phyloP scores from a whole-genome alignment of 1,140 invertebrate genomes.

The Drosophila varians region DNA sequence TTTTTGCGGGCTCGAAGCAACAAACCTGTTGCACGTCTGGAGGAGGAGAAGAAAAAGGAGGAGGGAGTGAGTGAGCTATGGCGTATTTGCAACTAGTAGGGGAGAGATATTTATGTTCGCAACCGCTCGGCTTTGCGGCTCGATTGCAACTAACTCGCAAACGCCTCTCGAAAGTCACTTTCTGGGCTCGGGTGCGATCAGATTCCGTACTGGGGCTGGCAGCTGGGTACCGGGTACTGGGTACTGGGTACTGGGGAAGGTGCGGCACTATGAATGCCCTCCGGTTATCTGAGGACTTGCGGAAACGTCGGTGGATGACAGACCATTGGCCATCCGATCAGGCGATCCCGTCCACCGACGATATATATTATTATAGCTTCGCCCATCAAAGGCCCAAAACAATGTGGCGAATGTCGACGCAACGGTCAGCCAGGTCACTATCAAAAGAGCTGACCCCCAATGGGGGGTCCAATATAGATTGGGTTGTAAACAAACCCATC shows the following conservation, averaged over 20 bases:
- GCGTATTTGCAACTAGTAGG: no score
- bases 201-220: neutral
- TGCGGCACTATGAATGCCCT: slow-evolving; percentile 23
- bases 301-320: neutral
- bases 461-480: neutral
- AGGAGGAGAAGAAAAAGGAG: no score
- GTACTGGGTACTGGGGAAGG: no score
- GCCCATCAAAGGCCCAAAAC: neutral
- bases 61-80: no score
- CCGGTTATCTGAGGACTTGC: neutral
- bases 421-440: slow-evolving; percentile 20
- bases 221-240: no score
- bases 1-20: slow-evolving; percentile 10
- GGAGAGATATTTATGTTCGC: neutral
- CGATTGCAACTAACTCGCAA: slow-evolving; percentile 29
- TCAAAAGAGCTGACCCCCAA: neutral
- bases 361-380: neutral
- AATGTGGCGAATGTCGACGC: no score
- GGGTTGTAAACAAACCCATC: neutral
- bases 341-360: neutral
- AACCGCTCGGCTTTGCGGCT: slow-evolving; percentile 41
- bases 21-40: neutral
- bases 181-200: slow-evolving; percentile 2
- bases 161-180: neutral
- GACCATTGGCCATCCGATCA: neutral